These are phyloP conservation scores for Paradoxurus hermaphroditus DNA, from an alignment of 2,113 vertebrate species.

Conservation along the genomic window DNA sequence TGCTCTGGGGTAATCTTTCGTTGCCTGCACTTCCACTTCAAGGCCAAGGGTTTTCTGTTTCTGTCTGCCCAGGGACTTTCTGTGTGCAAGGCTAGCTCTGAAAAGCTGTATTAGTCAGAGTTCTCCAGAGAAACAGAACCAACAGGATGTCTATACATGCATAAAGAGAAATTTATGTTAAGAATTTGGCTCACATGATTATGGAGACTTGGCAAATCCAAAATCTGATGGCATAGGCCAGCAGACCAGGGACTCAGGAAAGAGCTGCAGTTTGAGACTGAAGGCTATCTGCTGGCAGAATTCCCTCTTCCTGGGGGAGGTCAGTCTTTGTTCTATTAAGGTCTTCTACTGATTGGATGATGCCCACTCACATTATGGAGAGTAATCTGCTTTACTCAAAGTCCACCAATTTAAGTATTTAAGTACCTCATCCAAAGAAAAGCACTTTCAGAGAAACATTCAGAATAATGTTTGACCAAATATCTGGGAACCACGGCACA, in stretches of 20 bases:
- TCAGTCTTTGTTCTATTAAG: background rate
- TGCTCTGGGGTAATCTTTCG: background rate
- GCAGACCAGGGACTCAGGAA: background rate
- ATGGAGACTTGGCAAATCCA: background rate
- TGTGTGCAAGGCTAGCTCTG: background rate
- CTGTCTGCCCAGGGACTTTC: background rate
- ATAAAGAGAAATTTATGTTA: background rate
- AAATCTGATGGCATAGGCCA: background rate
- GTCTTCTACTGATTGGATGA: background rate
- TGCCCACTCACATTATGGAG: background rate
- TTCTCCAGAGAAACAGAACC: background rate
- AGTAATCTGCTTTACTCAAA: background rate
- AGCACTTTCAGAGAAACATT: background rate
- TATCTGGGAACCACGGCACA: background rate
- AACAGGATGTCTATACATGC: background rate
- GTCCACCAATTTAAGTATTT: background rate
- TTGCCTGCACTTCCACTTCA: background rate
- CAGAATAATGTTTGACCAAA: background rate
- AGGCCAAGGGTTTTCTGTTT: background rate
- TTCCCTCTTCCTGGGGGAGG: background rate
- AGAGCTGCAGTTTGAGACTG: background rate
- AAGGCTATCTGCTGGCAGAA: background rate
- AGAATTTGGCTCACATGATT: background rate
- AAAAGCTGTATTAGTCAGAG: background rate
- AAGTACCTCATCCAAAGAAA: background rate